phyloP scores from a whole-genome alignment of 2,113 vertebrate genomes.

The Heptranchias perlo region DNA sequence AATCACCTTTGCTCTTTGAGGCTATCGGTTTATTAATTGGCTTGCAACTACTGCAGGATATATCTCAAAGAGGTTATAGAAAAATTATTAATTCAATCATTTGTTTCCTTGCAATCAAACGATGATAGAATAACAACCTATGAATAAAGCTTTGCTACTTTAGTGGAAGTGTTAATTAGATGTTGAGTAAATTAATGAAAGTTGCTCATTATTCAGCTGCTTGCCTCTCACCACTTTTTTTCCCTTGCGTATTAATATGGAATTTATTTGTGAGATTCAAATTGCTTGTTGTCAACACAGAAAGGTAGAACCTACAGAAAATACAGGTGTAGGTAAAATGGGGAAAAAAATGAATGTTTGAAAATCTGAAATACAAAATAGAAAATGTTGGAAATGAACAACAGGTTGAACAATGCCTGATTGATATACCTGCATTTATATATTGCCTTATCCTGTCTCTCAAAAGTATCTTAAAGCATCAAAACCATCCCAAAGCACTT shows the following conservation, averaged over 20 bases:
- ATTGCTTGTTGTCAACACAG: not conserved
- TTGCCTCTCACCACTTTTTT: not conserved
- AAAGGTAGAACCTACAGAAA: not conserved
- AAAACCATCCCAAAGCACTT: too few species aligned
- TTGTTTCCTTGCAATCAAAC: not conserved
- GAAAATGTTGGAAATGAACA: not conserved
- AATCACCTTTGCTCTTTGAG: not conserved
- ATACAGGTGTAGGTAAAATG: not conserved
- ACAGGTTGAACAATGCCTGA: too few species aligned
- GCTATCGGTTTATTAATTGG: not conserved
- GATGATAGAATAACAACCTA: not conserved
- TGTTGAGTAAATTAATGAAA: not conserved
- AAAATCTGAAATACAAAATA: not conserved
- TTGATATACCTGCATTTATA: not conserved
- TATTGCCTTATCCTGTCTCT: not conserved
- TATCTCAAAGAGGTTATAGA: not conserved
- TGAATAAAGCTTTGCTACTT: not conserved
- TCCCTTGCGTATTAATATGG: not conserved
- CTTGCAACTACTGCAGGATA: not conserved
- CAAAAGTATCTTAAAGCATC: not conserved
- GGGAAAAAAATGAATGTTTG: not conserved
- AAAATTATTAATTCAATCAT: not conserved
- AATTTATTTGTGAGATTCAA: not conserved
- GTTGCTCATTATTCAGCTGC: not conserved
- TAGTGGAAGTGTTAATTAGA: not conserved